phyloP scores from a whole-genome alignment of 2,888 invertebrate genomes.

The Agrilus cyanescens region DNA sequence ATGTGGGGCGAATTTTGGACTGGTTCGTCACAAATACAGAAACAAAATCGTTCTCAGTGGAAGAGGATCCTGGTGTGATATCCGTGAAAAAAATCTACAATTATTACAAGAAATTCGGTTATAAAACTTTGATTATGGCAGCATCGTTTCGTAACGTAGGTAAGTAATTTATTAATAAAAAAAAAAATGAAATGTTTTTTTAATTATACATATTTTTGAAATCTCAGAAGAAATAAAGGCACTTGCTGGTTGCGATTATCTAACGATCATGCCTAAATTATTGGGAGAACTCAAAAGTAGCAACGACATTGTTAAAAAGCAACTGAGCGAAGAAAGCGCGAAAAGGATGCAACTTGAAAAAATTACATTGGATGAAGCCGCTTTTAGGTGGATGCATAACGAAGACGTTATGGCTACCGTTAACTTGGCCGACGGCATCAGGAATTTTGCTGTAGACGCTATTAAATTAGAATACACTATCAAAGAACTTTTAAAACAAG shows the following conservation, averaged over 20 bases:
- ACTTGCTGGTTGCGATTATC: constrained; percentile 87
- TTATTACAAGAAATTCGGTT: constrained; percentile 96
- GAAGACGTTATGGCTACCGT: constrained; percentile 98
- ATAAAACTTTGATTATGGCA: constrained; percentile 98
- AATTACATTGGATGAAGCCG: constrained; percentile 68
- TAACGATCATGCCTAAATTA: constrained; percentile 89
- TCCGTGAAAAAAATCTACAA: constrained; percentile 95
- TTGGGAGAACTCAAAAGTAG: constrained; percentile 76
- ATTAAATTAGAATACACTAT: constrained; percentile 72
- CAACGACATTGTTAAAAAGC: constrained; percentile 50
- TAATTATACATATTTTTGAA: constrained; percentile 1
- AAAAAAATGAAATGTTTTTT: not conserved
- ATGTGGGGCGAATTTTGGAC: constrained; percentile 96
- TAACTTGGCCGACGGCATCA: constrained; percentile 92
- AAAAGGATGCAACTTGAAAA: constrained; percentile 59
- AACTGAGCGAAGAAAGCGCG: constrained; percentile 53
- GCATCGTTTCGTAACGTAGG: constrained; percentile 95
- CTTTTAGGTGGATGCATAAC: constrained; percentile 92
- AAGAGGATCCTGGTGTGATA: constrained; percentile 90
- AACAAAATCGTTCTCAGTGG: constrained; percentile 67
- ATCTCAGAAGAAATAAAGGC: constrained; percentile 72
- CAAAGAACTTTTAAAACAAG: constrained; percentile 18
- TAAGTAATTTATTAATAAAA: constrained; percentile 20
- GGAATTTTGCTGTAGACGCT: constrained; percentile 92
- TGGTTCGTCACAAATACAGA: constrained; percentile 88